Percentiles rank a stretch among this genome's conserved stretches.
phyloP scores from a whole-genome alignment of 37 sponge, comb jelly and placozoan genomes.

The Haliclona indistincta region DNA sequence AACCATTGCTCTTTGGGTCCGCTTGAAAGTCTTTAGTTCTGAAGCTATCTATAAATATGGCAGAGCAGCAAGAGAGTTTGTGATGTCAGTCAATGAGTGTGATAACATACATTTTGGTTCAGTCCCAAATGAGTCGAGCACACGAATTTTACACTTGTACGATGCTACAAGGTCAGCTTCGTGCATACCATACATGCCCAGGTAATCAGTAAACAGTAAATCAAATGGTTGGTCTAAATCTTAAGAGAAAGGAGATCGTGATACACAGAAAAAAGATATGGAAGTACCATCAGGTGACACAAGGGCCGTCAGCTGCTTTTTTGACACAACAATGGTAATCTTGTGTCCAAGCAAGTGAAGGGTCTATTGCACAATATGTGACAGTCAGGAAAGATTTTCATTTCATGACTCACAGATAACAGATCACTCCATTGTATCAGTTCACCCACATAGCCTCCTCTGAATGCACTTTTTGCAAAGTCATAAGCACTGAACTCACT shows the following conservation, averaged over 20 bases:
- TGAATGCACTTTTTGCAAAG: constrained; percentile 77
- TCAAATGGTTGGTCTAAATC: constrained; percentile 43
- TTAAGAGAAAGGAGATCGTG: background rate
- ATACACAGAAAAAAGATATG: no score
- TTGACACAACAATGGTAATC: background rate
- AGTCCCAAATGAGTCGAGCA: constrained; percentile 86
- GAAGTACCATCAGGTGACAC: no score
- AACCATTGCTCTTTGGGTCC: background rate
- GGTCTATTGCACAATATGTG: no score
- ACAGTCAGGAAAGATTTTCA: no score
- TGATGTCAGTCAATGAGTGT: background rate
- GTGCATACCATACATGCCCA: constrained; percentile 46
- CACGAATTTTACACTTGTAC: constrained; percentile 64
- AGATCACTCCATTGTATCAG: constrained; percentile 87
- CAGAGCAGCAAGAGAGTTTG: background rate
- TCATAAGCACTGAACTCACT: constrained; percentile 80
- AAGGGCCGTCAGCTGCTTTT: background rate
- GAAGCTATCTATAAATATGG: constrained; percentile 38
- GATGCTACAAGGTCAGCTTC: background rate
- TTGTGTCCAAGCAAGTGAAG: background rate
- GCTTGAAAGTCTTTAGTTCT: constrained; percentile 32
- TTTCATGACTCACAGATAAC: constrained; percentile 66
- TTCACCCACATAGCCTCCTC: constrained; percentile 82
- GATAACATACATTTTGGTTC: constrained; percentile 29
- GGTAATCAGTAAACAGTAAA: constrained; percentile 80